Evolutionary conservation across 2,888 invertebrate species (phyloP).

Genomic region (Xanthostigma xanthostigma): DNA sequence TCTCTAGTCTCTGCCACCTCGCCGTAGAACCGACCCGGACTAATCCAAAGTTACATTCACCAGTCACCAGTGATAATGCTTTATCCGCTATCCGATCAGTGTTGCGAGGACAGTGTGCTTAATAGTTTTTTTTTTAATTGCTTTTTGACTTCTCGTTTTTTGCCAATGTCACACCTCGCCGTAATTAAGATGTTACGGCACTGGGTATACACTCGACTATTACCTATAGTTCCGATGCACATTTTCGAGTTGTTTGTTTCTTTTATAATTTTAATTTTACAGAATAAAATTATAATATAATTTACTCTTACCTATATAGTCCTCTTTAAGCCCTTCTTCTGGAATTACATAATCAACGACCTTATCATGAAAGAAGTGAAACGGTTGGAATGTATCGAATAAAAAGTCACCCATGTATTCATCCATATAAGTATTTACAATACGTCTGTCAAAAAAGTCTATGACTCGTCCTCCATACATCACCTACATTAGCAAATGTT

Average conservation of each 20-base stretch:
- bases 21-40: too few species aligned
- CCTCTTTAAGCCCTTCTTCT: constrained; percentile 44
- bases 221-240: too few species aligned
- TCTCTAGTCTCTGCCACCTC: too few species aligned
- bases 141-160: too few species aligned
- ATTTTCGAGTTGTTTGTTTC: background rate
- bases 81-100: too few species aligned
- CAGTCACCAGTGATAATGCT: too few species aligned
- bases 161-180: too few species aligned
- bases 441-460: constrained; percentile 78
- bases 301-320: constrained; percentile 46
- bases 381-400: constrained; percentile 81
- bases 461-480: constrained; percentile 93
- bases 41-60: too few species aligned
- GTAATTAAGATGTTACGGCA: too few species aligned
- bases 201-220: too few species aligned
- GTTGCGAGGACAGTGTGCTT: too few species aligned
- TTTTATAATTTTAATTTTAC: background rate
- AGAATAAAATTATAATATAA: background rate
- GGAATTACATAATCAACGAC: constrained; percentile 69
- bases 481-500: constrained; percentile 35
- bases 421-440: constrained; percentile 78
- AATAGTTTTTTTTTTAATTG: too few species aligned
- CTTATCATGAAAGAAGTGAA: constrained; percentile 70
- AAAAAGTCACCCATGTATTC: constrained; percentile 92